Base-by-base conservation (phyloP, 1,140 invertebrate genomes). In the Pseudomyrmex pallidus region DNA sequence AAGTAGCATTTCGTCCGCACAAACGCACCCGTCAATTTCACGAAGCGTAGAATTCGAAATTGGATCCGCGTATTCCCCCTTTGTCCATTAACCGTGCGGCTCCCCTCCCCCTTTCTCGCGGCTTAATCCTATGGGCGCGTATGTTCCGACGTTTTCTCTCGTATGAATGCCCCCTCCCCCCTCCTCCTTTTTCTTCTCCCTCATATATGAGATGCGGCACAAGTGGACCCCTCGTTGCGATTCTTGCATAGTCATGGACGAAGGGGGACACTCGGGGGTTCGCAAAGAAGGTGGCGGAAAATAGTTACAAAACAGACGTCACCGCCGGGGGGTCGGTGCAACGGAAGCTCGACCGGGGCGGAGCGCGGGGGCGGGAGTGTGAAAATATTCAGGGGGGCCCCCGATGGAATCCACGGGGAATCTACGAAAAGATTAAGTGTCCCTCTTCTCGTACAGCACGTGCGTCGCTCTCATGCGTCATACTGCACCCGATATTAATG, bases 31-130 rank as follows among this genome's bases (percentile, higher is more conserved):
- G 88, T 89, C 85, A 62, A 85, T 77, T 89, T 87, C 84, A 82
- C 88, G 61, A 72, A 85, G 87, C 88, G 87, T 89, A 76, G 85
- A 89, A 89, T 89, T 89, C 88, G 88, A 89, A 89, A 89, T 89
- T 89, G 88, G 88, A 89, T 89, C 66, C 83, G 87, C 57, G 20
- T 88, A 83, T 84, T 89, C 87, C 74, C 87, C 87, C 56, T 84
- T 86, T 84, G 87, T 89, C 84, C 87, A 89, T 89, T 89, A 88
- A 89, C 84, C 87, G 74, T 83, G 82, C 50, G 57, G 61, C 44
- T 67, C 73, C 70, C 62, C 84, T 35, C 35, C 0, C 5, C 35
- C 7, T 35, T 35, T 35, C 35, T 35, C 35, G 35, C 57, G 50
- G 82, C 82, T 89, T 89, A 89, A 89, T 89, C 88, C 85, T 56